Base-by-base conservation (phyloP, 2,113 vertebrate genomes). In the Burhinus bistriatus region DNA sequence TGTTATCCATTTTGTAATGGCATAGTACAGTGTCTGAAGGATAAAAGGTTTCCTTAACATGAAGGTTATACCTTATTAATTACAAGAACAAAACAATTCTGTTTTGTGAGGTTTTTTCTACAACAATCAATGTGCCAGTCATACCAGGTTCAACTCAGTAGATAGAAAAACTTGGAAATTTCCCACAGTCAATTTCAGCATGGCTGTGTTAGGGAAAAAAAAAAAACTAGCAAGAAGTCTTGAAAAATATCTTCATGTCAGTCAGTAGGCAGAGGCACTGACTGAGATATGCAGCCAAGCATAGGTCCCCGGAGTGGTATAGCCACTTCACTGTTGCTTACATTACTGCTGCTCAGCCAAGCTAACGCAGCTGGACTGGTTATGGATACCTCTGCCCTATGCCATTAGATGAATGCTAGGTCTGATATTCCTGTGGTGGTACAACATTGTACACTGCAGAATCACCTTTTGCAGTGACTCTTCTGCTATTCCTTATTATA, bases 1-100 rank as follows among this genome's bases (percentile, higher is more conserved):
- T 96, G 87, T 91, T 93, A 89, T 55, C 58, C 54, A 62, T 26
- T 87, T 90, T 64, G 44, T 97, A 97, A 91, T 54, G 61, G 44
- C 32, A 57, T 42, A 69, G 17, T 91, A 79, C 27, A 82, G 18
- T 91, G 75, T 92, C 59, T 65, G 32, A 64, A 87, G 47, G 30
- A 25, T 95, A 94, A 89, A 61, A 95, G 38, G 26, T 87, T 93
- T 61, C 26, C 57, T 91, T 84, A 95, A 90, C 55, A 1, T 89
- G 65, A 73, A 77, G 54, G 29, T 47, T 93, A 68, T 26, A 66
- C 38, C 17, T 72, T 94, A 69, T 95, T 96, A 95, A 44, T 89
- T 93, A 66, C 19, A 80, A 71, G 36, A 78, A 52, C 42, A 76
- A 91, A 71, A 90, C 54, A 59, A 14, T 27, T 76, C 87, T 75